These are phyloP conservation scores for Sphaerophoria rueppellii DNA, from an alignment of 2,888 invertebrate species.

Conservation along the genomic window DNA sequence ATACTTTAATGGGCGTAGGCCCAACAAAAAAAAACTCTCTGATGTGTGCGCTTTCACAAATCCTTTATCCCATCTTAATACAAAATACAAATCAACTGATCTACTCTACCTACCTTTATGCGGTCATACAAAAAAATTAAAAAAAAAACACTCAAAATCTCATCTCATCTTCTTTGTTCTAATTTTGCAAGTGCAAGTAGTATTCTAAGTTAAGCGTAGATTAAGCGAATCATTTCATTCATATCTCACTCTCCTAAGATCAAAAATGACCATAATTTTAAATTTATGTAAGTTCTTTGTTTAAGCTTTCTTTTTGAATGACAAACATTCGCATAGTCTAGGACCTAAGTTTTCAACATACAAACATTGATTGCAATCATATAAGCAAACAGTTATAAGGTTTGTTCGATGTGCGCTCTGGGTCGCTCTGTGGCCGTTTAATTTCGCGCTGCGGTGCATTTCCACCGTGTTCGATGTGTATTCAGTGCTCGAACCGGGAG, in stretches of 20 bases:
- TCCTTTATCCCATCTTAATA: conserved; percentile 49
- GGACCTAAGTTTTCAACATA: no score
- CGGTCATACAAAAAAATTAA: conserved; percentile 15
- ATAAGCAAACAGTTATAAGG: no score
- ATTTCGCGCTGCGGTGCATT: no score
- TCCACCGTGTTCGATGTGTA: no score
- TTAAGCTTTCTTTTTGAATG: conserved; percentile 31
- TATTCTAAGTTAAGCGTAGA: conserved; percentile 63
- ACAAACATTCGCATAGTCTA: neutral
- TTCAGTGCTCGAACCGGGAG: no score
- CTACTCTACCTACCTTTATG: conserved; percentile 61
- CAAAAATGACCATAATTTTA: conserved; percentile 17
- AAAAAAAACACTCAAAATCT: conserved; percentile 36
- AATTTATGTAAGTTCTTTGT: conserved; percentile 25
- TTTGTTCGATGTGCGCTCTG: no score
- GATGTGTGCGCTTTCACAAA: neutral
- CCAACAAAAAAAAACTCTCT: neutral
- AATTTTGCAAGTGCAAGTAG: conserved; percentile 45
- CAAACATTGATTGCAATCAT: no score
- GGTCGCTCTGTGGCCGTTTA: no score
- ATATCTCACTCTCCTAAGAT: conserved; percentile 34
- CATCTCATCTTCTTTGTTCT: conserved; percentile 43
- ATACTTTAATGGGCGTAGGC: conserved; percentile 83
- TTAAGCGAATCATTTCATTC: conserved; percentile 53
- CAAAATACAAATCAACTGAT: neutral